These are phyloP conservation scores for Entosphenus tridentatus DNA, from an alignment of 2,113 vertebrate species.

Conservation along the genomic window DNA sequence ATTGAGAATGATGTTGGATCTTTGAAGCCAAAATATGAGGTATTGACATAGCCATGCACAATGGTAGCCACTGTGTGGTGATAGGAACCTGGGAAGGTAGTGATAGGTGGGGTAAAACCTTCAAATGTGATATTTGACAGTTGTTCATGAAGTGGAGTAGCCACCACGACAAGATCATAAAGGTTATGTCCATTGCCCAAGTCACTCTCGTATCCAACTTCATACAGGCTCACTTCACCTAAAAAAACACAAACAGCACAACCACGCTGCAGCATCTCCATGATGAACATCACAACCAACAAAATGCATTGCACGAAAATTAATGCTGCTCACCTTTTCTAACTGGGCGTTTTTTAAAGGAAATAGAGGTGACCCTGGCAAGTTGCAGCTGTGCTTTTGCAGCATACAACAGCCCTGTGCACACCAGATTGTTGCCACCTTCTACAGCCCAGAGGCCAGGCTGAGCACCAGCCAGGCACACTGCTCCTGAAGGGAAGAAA, in stretches of 20 bases:
- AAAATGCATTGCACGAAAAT: too few species aligned
- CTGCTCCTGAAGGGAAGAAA: slow-evolving; percentile 25
- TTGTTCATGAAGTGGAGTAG: slow-evolving; percentile 36
- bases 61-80: slow-evolving; percentile 54
- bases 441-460: slow-evolving; percentile 57
- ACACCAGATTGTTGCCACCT: slow-evolving; percentile 65
- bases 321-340: slow-evolving; percentile 26
- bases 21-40: slow-evolving; percentile 63
- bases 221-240: slow-evolving; percentile 17
- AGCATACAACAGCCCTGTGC: slow-evolving; percentile 40
- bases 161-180: slow-evolving; percentile 73
- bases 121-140: slow-evolving; percentile 36
- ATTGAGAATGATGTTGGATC: slow-evolving; percentile 88
- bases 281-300: too few species aligned
- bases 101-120: slow-evolving; percentile 33
- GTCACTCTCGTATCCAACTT: slow-evolving; percentile 20
- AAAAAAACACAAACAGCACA: neutral
- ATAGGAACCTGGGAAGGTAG: slow-evolving; percentile 32
- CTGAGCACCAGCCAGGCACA: slow-evolving; percentile 33
- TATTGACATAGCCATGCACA: slow-evolving; percentile 88
- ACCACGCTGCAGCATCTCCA: too few species aligned
- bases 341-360: slow-evolving; percentile 28
- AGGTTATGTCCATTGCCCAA: slow-evolving; percentile 23
- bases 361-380: slow-evolving; percentile 36
- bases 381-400: slow-evolving; percentile 48